Conservation (phyloP, 2,888 invertebrate genomes). For the Automeris io region DNA sequence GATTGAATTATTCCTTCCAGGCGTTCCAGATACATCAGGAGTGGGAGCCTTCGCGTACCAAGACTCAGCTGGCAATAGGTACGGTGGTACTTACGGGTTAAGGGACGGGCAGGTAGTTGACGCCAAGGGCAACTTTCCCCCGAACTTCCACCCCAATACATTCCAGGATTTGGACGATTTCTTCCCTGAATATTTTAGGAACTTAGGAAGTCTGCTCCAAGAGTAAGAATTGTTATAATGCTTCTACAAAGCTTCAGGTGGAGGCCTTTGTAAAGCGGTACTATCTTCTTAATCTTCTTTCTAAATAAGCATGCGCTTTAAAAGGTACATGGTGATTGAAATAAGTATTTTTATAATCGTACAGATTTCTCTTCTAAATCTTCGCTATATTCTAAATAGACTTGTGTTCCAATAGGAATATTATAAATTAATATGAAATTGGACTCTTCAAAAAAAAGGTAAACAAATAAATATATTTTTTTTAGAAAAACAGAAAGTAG, state of each 20-base stretch:
- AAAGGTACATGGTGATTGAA: constrained; percentile 9
- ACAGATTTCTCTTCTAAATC: no score
- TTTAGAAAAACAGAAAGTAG: no score
- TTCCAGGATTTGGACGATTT: constrained; percentile 38
- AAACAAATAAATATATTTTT: no score
- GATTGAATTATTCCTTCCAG: constrained; percentile 2
- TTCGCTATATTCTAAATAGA: no score
- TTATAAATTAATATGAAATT: no score
- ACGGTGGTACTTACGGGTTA: constrained; percentile 56
- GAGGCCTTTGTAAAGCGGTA: constrained; percentile 26
- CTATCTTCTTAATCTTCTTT: constrained; percentile 2
- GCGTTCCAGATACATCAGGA: constrained; percentile 18
- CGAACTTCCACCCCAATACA: constrained; percentile 20
- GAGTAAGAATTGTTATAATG: constrained; percentile 48
- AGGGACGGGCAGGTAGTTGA: constrained; percentile 36
- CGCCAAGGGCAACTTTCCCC: constrained; percentile 19
- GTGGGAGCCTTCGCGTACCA: constrained; percentile 52
- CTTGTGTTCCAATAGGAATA: no score
- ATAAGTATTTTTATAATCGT: no score
- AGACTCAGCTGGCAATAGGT: constrained; percentile 60
- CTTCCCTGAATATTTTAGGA: constrained; percentile 54
- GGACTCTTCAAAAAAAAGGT: no score
- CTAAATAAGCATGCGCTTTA: not conserved
- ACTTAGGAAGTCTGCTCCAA: constrained; percentile 48
- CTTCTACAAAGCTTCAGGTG: constrained; percentile 47